Conservation (phyloP, 2,888 invertebrate species). For the Pantelozetes paolii region DNA sequence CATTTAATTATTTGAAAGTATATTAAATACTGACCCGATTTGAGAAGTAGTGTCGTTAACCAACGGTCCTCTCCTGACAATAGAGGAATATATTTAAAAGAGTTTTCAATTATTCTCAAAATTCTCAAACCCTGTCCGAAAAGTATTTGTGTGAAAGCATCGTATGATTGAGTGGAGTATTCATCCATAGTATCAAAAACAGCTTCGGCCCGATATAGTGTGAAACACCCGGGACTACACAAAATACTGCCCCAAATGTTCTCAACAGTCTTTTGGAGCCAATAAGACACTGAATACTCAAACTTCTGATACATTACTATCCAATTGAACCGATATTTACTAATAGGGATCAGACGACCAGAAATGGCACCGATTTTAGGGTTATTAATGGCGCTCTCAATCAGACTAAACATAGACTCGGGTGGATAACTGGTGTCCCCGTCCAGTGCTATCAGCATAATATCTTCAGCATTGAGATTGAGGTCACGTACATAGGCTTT, state of each 20-base stretch:
- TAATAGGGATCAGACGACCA: background rate
- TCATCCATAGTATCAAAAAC: background rate
- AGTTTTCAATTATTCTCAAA: no score
- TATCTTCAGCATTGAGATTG: background rate
- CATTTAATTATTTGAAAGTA: background rate
- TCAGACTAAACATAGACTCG: background rate
- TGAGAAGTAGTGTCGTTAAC: background rate
- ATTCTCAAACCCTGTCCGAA: slow-evolving; percentile 12
- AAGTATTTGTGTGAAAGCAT: slow-evolving; percentile 5
- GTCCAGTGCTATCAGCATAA: slow-evolving; percentile 8
- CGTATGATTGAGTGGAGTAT: background rate
- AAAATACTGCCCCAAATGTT: slow-evolving; percentile 14
- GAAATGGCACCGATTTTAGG: background rate
- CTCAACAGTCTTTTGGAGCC: slow-evolving; percentile 32
- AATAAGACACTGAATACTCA: slow-evolving; percentile 6
- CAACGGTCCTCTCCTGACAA: slow-evolving; percentile 19
- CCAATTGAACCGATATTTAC: background rate
- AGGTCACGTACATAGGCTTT: background rate
- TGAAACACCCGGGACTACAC: slow-evolving; percentile 20
- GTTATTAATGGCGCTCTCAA: background rate
- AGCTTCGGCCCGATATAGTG: slow-evolving; percentile 1
- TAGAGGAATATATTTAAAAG: background rate
- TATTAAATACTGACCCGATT: background rate
- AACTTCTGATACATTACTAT: slow-evolving; percentile 30
- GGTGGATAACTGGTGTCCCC: slow-evolving; percentile 11